Base-by-base conservation (phyloP, 2,113 vertebrate species). In the Acrocephalus arundinaceus region DNA sequence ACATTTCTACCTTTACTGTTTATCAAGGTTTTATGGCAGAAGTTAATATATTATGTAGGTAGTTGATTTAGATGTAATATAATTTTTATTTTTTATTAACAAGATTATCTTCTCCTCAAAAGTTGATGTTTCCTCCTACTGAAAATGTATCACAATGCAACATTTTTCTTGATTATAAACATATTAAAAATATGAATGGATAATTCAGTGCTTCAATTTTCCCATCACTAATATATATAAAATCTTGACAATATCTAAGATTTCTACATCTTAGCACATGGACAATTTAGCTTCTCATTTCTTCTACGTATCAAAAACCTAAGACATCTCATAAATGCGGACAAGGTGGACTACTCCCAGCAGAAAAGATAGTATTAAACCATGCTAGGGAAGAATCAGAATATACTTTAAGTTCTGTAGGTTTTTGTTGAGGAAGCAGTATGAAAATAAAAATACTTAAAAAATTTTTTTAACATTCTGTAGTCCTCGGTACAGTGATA, bases 1-100 rank as follows among this genome's bases (percentile, higher is more conserved):
- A 85, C 2, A 75, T 95, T 95, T 85, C 66, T 76, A 93, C 55
- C 54, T 94, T 94, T 87, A 83, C 46, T 75, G n/a, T 91, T 89
- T 85, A 89, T 94, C 49, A 92, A 90, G 58, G 11, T 74, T 95
- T 94, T 89, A 91, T 65, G 88, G 22, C 16, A 79, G 84, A 89
- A 92, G 54, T 76, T 94, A 94, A 87, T 82, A 54, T 71, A 92
- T 89, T 81, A 54, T 91, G 72, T 75, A 75, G 37, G 37, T 39
- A 89, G 61, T 39, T 85, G 49, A 79, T 78, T 91, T 89, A 94
- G 19, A 85, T 85, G 45, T 22, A 77, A 43, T 33, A 68, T 77
- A 81, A 20, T 63, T 95, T 96, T 89, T 65, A 71, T 90, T 85
- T 97, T 94, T 81, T 91, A 85, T 86, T 93, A 78, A 80, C 25